These are phyloP conservation scores for Atta texana DNA, from an alignment of 1,140 invertebrate genomes.

Conservation along the genomic window DNA sequence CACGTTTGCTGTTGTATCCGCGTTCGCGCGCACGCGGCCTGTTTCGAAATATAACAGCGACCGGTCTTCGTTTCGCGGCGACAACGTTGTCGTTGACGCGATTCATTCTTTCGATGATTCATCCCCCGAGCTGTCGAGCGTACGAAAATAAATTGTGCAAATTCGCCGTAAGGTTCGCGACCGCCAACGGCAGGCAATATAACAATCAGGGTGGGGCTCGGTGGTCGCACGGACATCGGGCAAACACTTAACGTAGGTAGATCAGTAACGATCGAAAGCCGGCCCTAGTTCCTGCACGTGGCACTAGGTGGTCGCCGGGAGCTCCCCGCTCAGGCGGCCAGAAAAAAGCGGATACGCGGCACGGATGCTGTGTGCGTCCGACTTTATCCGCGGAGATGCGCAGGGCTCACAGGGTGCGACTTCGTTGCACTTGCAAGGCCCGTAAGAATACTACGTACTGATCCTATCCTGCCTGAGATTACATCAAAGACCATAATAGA, in stretches of 20 bases:
- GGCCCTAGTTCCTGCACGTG: conserved; percentile 74
- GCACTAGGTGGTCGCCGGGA: conserved; percentile 75
- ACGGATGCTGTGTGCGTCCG: conserved; percentile 53
- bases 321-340: conserved; percentile 50
- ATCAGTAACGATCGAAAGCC: conserved; percentile 79
- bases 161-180: conserved; percentile 36
- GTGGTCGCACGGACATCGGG: conserved; percentile 67
- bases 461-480: neutral
- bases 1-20: neutral
- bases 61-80: neutral
- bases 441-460: neutral
- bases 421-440: neutral
- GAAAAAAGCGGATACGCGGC: conserved; percentile 60
- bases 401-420: neutral
- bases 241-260: conserved; percentile 77
- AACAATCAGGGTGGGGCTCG: conserved; percentile 74
- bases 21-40: neutral
- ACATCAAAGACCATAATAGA: too few species aligned
- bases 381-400: conserved; percentile 55
- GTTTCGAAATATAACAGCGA: conserved; percentile 1
- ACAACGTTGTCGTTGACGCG: neutral
- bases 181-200: conserved; percentile 29
- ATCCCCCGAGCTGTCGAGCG: neutral
- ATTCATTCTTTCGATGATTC: conserved; percentile 32
- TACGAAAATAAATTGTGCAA: conserved; percentile 27